These are phyloP conservation scores for Cylloceria caligata DNA, from an alignment of 2,888 invertebrate genomes.

Conservation along the genomic window DNA sequence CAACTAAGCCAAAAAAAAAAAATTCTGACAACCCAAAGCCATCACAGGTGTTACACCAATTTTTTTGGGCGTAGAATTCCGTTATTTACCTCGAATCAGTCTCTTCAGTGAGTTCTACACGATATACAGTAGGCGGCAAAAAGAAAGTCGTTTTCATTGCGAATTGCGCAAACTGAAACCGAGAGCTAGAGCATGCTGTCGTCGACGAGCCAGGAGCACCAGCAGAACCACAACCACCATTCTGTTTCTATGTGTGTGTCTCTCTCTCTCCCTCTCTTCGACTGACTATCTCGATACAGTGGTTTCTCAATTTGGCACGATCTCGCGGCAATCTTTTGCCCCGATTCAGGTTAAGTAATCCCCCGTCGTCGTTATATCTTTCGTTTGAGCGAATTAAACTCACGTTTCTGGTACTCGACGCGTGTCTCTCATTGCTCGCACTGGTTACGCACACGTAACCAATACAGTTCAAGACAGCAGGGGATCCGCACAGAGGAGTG, in stretches of 20 bases:
- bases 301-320: conserved; percentile 71
- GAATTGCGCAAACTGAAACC: conserved; percentile 67
- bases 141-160: conserved; percentile 69
- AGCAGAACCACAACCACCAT: conserved; percentile 37
- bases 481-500: not conserved
- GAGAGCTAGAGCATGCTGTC: conserved; percentile 46
- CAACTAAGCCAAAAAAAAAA: too few species aligned
- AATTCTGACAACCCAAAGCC: too few species aligned
- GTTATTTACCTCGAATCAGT: not conserved
- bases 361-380: conserved; percentile 28
- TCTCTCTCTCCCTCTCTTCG: conserved; percentile 23
- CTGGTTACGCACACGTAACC: not conserved
- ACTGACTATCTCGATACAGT: not conserved
- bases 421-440: conserved; percentile 38
- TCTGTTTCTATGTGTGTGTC: conserved; percentile 26
- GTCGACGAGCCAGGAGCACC: conserved; percentile 34
- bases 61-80: not conserved
- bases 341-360: conserved; percentile 65
- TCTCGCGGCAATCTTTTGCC: conserved; percentile 67
- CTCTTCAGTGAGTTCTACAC: not conserved
- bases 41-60: too few species aligned
- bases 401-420: conserved; percentile 45
- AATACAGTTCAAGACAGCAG: not conserved
- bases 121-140: conserved; percentile 60
- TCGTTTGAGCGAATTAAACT: conserved; percentile 19